Conservation (phyloP, 2,113 vertebrate genomes). For the Ceyx cyanopectus region DNA sequence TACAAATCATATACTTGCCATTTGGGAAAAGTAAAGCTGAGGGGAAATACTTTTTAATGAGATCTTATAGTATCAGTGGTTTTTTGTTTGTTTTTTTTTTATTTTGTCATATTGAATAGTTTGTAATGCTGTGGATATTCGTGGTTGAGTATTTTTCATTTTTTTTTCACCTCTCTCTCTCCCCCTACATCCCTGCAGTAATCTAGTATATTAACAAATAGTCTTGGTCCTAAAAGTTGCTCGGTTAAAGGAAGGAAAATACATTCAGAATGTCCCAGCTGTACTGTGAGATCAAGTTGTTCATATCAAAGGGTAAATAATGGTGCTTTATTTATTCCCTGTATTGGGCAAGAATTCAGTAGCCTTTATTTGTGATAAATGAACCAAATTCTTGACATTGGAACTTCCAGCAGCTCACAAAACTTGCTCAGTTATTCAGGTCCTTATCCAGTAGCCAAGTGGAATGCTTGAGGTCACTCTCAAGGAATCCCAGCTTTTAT, state of each 20-base stretch:
- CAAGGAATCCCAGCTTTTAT: not conserved
- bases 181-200: too few relatives aligned
- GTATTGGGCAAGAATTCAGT: slow-evolving; percentile 1
- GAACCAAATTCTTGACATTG: not conserved
- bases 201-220: not conserved
- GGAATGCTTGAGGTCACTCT: not conserved
- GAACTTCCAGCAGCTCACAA: not conserved
- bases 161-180: not conserved
- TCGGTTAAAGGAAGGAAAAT: not conserved
- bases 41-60: not conserved
- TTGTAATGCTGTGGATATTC: not conserved
- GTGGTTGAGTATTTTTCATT: not conserved
- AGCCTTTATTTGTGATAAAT: slow-evolving; percentile 1
- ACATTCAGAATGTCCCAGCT: not conserved
- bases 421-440: not conserved
- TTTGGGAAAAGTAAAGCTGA: not conserved
- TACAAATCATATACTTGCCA: not conserved
- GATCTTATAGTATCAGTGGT: not conserved
- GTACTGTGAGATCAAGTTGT: not conserved
- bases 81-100: not conserved
- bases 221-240: not conserved
- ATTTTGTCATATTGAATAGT: not conserved
- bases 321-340: not conserved
- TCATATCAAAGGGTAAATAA: not conserved
- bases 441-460: not conserved